A percentile compares a stretch with the other conserved stretches of the same genome.
Conservation (phyloP, 2,113 vertebrate species). For the Narcine bancroftii region DNA sequence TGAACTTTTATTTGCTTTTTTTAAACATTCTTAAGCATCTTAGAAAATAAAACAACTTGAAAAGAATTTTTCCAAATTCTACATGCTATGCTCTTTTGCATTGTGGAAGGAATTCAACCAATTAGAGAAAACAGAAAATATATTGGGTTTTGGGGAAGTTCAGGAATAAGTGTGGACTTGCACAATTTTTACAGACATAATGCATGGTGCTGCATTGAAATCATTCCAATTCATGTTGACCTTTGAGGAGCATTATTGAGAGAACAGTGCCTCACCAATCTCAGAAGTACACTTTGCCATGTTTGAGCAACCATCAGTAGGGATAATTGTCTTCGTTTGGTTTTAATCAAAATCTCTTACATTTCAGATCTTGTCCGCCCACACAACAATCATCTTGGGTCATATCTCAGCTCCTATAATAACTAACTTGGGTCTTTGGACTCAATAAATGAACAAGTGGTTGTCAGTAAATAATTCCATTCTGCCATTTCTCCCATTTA, state of each 20-base stretch:
- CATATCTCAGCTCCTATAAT: neutral
- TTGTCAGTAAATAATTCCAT: neutral
- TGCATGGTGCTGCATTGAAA: neutral
- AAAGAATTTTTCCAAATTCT: too few relatives aligned
- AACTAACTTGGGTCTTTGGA: neutral
- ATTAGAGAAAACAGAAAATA: too few relatives aligned
- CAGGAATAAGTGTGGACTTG: too few relatives aligned
- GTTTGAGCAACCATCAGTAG: neutral
- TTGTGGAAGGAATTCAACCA: too few relatives aligned
- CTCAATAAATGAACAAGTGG: neutral
- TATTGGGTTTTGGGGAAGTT: too few relatives aligned
- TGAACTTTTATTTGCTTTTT: too few relatives aligned
- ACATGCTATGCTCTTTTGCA: too few relatives aligned
- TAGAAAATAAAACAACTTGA: neutral
- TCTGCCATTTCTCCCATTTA: neutral
- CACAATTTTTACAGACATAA: neutral
- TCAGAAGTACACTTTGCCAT: neutral
- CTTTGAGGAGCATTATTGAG: neutral
- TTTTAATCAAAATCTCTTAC: neutral
- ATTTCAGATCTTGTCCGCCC: neutral
- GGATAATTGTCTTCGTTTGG: neutral
- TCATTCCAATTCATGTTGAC: neutral
- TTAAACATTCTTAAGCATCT: neutral
- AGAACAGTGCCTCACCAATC: neutral
- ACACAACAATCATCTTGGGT: too few relatives aligned